Conservation (phyloP, 2,797 vertebrate species). For the Liasis olivaceus region DNA sequence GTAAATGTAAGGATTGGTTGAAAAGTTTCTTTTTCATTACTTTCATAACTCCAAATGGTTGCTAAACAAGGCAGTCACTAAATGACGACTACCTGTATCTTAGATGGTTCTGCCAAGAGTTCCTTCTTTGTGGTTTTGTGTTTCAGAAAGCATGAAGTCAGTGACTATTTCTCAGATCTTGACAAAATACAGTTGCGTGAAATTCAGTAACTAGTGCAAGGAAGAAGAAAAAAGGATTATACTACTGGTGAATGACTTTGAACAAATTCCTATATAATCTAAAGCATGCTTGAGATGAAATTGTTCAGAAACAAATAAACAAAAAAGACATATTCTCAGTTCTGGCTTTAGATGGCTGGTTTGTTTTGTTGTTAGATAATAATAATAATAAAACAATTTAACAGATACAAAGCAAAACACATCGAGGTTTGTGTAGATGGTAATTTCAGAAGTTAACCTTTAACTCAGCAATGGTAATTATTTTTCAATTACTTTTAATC, state of each 20-base stretch:
- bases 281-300: background rate
- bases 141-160: too few relatives aligned
- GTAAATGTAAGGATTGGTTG: too few relatives aligned
- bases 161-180: background rate
- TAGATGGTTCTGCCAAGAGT: too few relatives aligned
- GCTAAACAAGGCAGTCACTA: too few relatives aligned
- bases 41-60: too few relatives aligned
- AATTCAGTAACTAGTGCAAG: background rate
- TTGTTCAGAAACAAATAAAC: background rate
- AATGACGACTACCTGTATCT: too few relatives aligned
- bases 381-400: background rate
- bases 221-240: background rate
- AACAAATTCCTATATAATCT: background rate
- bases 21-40: too few relatives aligned
- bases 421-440: background rate
- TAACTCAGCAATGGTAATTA: background rate
- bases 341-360: background rate
- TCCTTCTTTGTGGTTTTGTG: too few relatives aligned
- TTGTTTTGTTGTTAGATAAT: background rate
- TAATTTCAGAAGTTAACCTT: slow-evolving; percentile 16
- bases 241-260: background rate
- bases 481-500: background rate
- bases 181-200: background rate
- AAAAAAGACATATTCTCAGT: background rate
- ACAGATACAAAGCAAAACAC: background rate